Evolutionary conservation across 2,888 invertebrate genomes (phyloP).

Genomic region (Quadriops clusia): DNA sequence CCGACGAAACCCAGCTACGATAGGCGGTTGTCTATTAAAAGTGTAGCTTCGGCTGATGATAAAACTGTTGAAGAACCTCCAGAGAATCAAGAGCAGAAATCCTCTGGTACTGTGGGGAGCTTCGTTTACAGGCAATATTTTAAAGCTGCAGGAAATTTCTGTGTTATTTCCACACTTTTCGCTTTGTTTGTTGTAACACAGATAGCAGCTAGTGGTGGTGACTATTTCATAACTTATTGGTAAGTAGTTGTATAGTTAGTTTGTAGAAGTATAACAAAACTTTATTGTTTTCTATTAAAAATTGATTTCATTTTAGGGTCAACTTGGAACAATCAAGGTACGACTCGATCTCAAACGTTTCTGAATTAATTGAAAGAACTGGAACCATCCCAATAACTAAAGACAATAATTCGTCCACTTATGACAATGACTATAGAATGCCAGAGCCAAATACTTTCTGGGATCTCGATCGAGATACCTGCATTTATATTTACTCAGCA

Average conservation of each 20-base stretch:
- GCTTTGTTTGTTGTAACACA: slow-evolving; percentile 57
- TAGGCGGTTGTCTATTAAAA: slow-evolving; percentile 44
- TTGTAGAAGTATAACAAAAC: background rate
- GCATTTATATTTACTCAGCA: slow-evolving; percentile 32
- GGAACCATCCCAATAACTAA: slow-evolving; percentile 4
- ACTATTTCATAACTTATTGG: slow-evolving; percentile 76
- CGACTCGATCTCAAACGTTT: slow-evolving; percentile 1
- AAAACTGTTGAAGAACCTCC: slow-evolving; percentile 28
- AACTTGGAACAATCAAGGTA: slow-evolving; percentile 21
- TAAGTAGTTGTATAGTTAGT: slow-evolving; percentile 36
- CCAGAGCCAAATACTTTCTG: too few species aligned
- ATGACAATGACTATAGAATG: too few species aligned
- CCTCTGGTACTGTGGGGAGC: slow-evolving; percentile 44
- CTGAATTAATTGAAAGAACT: background rate
- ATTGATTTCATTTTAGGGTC: slow-evolving; percentile 17
- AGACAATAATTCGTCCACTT: too few species aligned
- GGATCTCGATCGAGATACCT: slow-evolving; percentile 30
- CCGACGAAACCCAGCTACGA: slow-evolving; percentile 14
- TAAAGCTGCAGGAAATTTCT: slow-evolving; percentile 58
- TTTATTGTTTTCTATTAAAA: slow-evolving; percentile 1
- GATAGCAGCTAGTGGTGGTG: slow-evolving; percentile 62
- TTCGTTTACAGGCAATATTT: slow-evolving; percentile 60
- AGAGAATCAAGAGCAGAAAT: slow-evolving; percentile 46
- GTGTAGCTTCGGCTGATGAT: slow-evolving; percentile 36
- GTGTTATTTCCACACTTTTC: slow-evolving; percentile 48